phyloP scores from a whole-genome alignment of 1,140 invertebrate species.

The Mylabris phalerata region DNA sequence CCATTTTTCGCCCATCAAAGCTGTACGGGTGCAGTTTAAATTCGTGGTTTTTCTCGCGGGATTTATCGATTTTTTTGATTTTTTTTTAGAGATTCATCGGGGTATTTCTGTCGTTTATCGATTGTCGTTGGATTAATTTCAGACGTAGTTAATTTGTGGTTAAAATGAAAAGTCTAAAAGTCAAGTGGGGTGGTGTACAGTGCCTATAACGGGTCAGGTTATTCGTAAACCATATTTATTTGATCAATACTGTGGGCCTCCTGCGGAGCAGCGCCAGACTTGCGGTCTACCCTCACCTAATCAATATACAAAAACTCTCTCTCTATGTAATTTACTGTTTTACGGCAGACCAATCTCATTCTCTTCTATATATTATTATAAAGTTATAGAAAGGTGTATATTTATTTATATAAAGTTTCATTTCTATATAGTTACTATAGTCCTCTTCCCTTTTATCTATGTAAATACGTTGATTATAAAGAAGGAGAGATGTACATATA shows the following conservation, averaged over 20 bases:
- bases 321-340: constrained; percentile 36
- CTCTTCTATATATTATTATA: background rate
- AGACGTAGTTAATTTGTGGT: background rate
- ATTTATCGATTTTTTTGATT: too few species aligned
- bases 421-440: background rate
- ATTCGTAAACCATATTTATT: constrained; percentile 31
- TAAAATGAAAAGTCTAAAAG: constrained; percentile 14
- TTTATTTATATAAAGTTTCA: background rate
- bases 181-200: background rate
- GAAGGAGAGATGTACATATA: too few species aligned
- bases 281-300: constrained; percentile 33
- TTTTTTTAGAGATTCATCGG: too few species aligned
- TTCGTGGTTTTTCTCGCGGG: too few species aligned
- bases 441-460: background rate
- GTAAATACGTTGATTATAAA: background rate
- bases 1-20: too few species aligned
- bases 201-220: constrained; percentile 6
- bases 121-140: too few species aligned
- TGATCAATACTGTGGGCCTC: constrained; percentile 37
- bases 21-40: too few species aligned
- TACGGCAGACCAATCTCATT: constrained; percentile 23
- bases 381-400: background rate
- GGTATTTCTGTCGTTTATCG: too few species aligned
- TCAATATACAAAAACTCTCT: constrained; percentile 38
- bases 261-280: constrained; percentile 35